Percentiles rank a stretch among this genome's conserved stretches.
Evolutionary conservation across 2,888 invertebrate species (phyloP).

Genomic region (Tetropium fuscum): DNA sequence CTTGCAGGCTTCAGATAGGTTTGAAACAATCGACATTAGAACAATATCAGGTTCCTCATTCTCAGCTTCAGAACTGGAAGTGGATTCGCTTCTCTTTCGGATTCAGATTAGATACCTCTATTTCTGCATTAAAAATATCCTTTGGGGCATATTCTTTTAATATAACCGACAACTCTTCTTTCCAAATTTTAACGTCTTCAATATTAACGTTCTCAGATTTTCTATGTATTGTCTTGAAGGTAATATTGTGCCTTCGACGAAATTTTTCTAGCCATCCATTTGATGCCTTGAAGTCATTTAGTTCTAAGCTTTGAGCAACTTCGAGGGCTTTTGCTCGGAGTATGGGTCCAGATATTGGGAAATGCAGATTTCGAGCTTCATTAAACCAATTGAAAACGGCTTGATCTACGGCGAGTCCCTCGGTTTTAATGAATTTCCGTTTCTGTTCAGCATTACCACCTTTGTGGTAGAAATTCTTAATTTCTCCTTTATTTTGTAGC

Average conservation of each 20-base stretch:
- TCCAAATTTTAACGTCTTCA: not conserved
- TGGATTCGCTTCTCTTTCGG: too few relatives aligned
- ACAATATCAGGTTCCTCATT: constrained; percentile 1
- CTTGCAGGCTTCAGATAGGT: not conserved
- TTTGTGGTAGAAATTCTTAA: not conserved
- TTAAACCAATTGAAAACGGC: not conserved
- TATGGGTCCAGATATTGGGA: constrained; percentile 11
- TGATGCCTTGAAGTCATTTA: constrained; percentile 11
- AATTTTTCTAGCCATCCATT: constrained; percentile 16
- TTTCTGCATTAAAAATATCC: too few relatives aligned
- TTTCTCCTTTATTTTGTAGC: not conserved
- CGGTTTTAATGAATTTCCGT: constrained; percentile 13
- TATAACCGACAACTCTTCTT: not conserved
- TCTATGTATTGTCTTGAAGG: not conserved
- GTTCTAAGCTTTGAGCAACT: constrained; percentile 6
- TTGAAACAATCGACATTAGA: not conserved
- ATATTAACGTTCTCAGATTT: not conserved
- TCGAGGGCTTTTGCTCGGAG: constrained; percentile 14
- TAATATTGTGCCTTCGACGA: not conserved
- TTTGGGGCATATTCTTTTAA: too few relatives aligned
- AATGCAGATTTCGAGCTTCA: not conserved
- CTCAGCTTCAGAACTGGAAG: too few relatives aligned
- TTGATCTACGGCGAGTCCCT: constrained; percentile 14
- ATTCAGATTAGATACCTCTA: too few relatives aligned
- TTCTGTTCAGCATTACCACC: constrained; percentile 1